Evolutionary conservation across 2,113 vertebrate genomes (phyloP), one percentile per base, ranked within the genome.

Genomic region (Panurus biarmicus): DNA sequence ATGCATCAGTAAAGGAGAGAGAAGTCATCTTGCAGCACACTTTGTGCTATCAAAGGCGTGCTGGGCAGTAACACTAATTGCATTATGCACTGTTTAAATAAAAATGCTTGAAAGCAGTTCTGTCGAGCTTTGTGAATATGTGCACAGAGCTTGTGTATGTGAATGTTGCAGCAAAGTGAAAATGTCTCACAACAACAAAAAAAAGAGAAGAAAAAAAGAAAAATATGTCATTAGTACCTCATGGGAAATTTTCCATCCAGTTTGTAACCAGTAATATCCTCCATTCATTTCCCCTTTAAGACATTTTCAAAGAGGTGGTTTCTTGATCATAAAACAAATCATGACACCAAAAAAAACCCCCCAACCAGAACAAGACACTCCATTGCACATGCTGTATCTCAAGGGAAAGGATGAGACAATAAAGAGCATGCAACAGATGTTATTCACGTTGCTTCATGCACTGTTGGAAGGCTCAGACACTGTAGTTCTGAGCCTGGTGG

Each of bases 41-140:
- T 85, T 90, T 91, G 75, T 84, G 64, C 53, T 91, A 81, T 88
- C 91, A 95, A 93, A 95, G 85, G 83, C 56, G 8, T 35, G 36
- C 66, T 91, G 84, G 54, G 84, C 71, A 93, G 67, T 83, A 90
- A 95, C 58, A 12, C 53, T 89, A 94, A 95, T 94, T 95, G 85
- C 53, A 82, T 80, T 87, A 66, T 0, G 5, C 61, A 84, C 28
- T 38, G 60, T 66, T 95, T 82, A 95, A 87, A 88, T 35, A 93
- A 88, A 95, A 94, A 77, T 0, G 7, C 23, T 70, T 85, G 73
- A 91, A 80, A 91, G 56, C 28, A 85, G 40, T 64, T 94, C 47
- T 80, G 28, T 45, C 0, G 5, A 72, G 36, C 29, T 86, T 24
- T 70, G 67, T 80, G 78, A 80, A 64, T 74, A 51, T 50, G 31